phyloP scores from a whole-genome alignment of 2,113 vertebrate species.

The Neodon shergylaensis region DNA sequence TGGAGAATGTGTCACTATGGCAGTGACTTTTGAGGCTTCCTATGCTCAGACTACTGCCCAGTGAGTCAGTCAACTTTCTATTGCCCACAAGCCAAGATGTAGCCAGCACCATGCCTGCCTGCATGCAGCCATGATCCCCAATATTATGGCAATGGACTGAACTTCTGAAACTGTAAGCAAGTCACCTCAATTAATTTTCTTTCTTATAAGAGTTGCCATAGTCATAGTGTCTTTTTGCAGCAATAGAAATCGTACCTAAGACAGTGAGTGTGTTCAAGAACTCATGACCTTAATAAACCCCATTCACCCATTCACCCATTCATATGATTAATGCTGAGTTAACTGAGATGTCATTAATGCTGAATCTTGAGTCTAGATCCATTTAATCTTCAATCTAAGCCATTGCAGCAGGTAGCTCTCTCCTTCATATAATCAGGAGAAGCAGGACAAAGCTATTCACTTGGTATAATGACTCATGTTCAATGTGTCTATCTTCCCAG shows the following conservation, averaged over 20 bases:
- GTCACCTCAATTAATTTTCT: neutral
- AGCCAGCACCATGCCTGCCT: too few species aligned
- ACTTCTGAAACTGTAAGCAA: neutral
- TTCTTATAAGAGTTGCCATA: neutral
- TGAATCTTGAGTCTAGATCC: neutral
- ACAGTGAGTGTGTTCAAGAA: neutral
- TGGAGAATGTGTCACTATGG: neutral
- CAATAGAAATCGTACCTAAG: neutral
- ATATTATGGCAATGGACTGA: neutral
- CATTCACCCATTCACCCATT: neutral
- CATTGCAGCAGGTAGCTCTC: neutral
- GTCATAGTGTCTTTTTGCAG: neutral
- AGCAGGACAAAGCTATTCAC: neutral
- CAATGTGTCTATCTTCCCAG: neutral
- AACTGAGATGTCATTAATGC: neutral
- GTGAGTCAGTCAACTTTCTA: neutral
- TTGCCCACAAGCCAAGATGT: neutral
- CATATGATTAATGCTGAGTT: neutral
- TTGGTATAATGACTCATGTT: neutral
- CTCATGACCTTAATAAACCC: neutral
- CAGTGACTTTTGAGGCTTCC: neutral
- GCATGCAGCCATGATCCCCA: neutral
- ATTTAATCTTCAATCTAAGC: rapidly evolving
- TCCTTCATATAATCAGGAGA: neutral
- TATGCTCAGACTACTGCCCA: neutral